Evolutionary conservation across 2,113 vertebrate genomes (phyloP), one percentile per base, ranked within the genome.

Genomic region (Ramphastos sulfuratus): DNA sequence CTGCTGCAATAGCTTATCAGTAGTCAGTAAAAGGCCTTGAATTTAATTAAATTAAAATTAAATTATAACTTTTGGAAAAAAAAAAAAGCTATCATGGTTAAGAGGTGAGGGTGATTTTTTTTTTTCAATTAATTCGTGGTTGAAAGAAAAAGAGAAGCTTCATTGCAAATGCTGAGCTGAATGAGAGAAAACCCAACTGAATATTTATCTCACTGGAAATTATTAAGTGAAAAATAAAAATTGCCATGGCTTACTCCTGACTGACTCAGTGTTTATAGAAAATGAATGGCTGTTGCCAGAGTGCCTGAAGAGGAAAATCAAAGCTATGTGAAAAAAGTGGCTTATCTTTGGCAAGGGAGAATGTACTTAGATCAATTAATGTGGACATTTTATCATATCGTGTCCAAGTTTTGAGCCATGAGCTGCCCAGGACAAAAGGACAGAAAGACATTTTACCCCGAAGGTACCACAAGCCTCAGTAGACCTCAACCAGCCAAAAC

Each of bases 161-260:
- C n/a, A 50, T 82, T 70, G 31, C 6, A 72, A 84, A 31, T 14
- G 18, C 19, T 80, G 66, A 24, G 7, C 3, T 70, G 74, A 86
- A 60, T 60, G 44, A 84, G n/a, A 48, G 7, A 72, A 92, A 77
- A 19, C 7, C 19, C 28, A 66, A 2, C 7, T 59, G 76, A 83
- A 58, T 88, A 66, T 50, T 65, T 85, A 71, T 50, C 9, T 46
- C 28, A 60, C 46, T 75, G 71, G n/a, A 82, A 94, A 73, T 82
- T 76, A 69, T 23, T 80, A 59, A 82, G 31, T 70, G 76, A 73
- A 95, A 93, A 90, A 2, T 70, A 85, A 87, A 89, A 87, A 87
- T 85, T 84, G 55, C 44, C 18, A 11, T 4, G 55, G 5, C 17
- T 27, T 83, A 14, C 9, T 95, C 44, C 16, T 52, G 58, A 64